Conservation (phyloP, 2,113 vertebrate genomes). For the Nibea coibor region DNA sequence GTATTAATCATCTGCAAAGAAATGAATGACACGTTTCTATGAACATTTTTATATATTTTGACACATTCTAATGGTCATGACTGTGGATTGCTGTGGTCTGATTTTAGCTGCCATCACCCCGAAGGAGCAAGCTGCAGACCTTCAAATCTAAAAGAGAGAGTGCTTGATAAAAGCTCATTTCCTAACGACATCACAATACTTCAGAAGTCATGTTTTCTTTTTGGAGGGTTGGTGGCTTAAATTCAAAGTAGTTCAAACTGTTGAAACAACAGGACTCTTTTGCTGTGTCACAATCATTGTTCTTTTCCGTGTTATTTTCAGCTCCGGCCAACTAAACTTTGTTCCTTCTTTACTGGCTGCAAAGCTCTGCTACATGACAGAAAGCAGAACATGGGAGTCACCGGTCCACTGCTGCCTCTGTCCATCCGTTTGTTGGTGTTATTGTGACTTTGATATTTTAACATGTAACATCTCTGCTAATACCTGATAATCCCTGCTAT, state of each 20-base stretch:
- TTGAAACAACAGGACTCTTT: not conserved
- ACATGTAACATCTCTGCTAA: not conserved
- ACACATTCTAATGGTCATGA: too few relatives aligned
- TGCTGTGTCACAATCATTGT: not conserved
- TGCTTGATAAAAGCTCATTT: not conserved
- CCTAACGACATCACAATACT: not conserved
- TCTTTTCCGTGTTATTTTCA: not conserved
- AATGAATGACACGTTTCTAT: not conserved
- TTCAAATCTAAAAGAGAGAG: not conserved
- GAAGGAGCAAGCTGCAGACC: not conserved
- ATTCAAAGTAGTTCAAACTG: too few relatives aligned
- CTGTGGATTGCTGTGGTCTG: not conserved
- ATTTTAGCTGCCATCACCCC: not conserved
- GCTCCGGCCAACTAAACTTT: not conserved
- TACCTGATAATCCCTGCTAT: conserved; percentile 38
- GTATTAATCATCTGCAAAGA: not conserved
- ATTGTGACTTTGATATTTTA: too few relatives aligned
- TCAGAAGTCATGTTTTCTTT: not conserved
- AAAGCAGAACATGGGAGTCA: too few relatives aligned
- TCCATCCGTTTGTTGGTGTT: too few relatives aligned
- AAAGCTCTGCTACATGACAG: not conserved
- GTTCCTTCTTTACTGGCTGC: conserved; percentile 11
- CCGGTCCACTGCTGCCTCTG: too few relatives aligned
- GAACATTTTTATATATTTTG: not conserved
- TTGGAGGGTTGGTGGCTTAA: too few relatives aligned